Percentiles rank a stretch among this genome's conserved stretches.
These are phyloP conservation scores for Hystrix cristata DNA, from an alignment of 2,113 vertebrate genomes.

Conservation along the genomic window DNA sequence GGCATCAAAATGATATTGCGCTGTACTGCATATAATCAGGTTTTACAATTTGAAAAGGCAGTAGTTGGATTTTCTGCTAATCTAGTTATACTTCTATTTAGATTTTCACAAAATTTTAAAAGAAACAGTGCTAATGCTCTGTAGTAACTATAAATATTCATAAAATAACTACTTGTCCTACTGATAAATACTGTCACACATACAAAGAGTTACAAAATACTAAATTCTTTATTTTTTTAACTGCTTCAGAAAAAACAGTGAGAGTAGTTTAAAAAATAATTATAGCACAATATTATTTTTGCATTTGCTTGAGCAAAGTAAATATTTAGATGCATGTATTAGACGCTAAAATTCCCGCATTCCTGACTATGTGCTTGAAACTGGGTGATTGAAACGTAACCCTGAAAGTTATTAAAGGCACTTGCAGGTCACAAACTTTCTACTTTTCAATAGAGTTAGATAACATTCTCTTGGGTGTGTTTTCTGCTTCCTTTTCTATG, in stretches of 20 bases:
- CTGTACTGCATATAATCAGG: not conserved
- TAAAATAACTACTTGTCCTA: constrained; percentile 11
- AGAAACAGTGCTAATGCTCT: not conserved
- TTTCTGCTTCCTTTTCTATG: not conserved
- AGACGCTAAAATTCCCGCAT: constrained; percentile 51
- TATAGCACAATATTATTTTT: constrained; percentile 11
- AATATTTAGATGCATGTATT: not conserved
- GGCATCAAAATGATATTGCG: constrained; percentile 3
- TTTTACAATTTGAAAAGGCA: constrained; percentile 34
- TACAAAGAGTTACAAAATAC: constrained; percentile 43
- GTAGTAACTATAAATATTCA: not conserved
- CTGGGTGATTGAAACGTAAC: not conserved
- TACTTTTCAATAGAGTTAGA: not conserved
- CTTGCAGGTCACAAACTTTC: not conserved
- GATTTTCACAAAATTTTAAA: constrained; percentile 31
- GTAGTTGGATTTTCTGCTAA: constrained; percentile 54
- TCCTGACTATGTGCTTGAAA: not conserved
- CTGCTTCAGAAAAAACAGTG: not conserved
- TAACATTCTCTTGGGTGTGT: not conserved
- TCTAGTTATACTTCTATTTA: constrained; percentile 25
- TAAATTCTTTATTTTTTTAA: constrained; percentile 44
- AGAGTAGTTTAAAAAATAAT: not conserved
- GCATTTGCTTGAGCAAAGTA: constrained; percentile 22
- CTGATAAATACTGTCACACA: not conserved
- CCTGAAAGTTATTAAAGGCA: not conserved